Percentiles rank a stretch among this genome's conserved stretches.
phyloP scores from a whole-genome alignment of 2,888 invertebrate genomes.

The Xanthia icteritia region DNA sequence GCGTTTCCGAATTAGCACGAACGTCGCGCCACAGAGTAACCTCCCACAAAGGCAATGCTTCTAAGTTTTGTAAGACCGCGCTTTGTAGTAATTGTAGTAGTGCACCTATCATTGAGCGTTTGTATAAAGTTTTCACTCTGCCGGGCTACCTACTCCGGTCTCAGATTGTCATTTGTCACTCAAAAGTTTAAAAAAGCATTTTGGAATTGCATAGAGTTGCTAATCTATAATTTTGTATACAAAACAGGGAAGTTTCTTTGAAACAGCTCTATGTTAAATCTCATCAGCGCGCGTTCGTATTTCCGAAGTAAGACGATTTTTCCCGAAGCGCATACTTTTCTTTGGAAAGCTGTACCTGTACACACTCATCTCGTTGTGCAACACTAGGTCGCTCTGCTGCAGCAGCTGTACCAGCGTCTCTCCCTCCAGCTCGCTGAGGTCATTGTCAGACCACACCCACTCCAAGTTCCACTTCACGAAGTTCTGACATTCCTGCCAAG shows the following conservation, averaged over 20 bases:
- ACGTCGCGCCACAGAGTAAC: not conserved
- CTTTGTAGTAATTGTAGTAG: not conserved
- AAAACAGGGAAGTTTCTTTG: too few relatives aligned
- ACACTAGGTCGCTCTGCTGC: slow-evolving; percentile 96
- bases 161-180: not conserved
- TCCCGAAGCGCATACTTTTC: not conserved
- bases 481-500: slow-evolving; percentile 92
- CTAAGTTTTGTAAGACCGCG: not conserved
- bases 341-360: slow-evolving; percentile 89
- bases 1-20: not conserved
- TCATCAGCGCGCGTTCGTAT: not conserved
- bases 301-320: not conserved
- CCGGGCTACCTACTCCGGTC: not conserved
- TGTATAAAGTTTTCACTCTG: not conserved
- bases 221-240: not conserved
- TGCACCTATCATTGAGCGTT: not conserved
- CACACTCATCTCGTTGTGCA: slow-evolving; percentile 96
- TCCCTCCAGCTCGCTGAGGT: slow-evolving; percentile 95
- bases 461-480: slow-evolving; percentile 98
- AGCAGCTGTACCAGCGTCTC: slow-evolving; percentile 94
- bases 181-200: not conserved
- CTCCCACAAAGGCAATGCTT: not conserved
- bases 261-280: not conserved
- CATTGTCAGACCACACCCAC: slow-evolving; percentile 93
- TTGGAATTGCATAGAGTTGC: not conserved